Evolutionary conservation across 2,113 vertebrate genomes (phyloP), one percentile per base, ranked within the genome.

Genomic region (Macquaria australasica): DNA sequence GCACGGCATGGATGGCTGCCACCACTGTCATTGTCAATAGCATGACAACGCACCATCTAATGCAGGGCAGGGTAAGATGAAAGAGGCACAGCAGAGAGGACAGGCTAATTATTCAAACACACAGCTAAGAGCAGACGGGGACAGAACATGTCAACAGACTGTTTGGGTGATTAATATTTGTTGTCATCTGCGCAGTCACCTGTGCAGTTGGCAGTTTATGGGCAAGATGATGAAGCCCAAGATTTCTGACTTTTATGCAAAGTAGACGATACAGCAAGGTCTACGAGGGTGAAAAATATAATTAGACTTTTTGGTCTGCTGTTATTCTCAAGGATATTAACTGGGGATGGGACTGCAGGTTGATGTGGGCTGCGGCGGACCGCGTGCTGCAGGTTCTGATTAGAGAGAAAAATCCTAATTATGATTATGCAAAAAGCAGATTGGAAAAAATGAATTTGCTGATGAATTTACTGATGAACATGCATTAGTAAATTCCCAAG

Each of bases 21-120:
- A 90, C 90, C 84, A 76, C 89, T 83, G 83, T 90, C 89, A 87
- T 73, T 94, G 91, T 94, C 91, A 91, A 85, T 88, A 83, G 84
- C 84, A 80, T 84, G 87, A 92, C 86, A 83, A 84, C 79, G 62
- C 83, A 73, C 58, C 87, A 86, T 87, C 90, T 86, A 90, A 90
- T 84, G 81, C 50, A 59, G 81, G 85, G 81, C 80, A 82, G 72
- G 87, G 62, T 43, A 21, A 88, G 87, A 94, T 90, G 86, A 95
- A 92, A 87, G 84, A 91, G 66, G 82, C 89, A 70, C 83, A 84
- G 87, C 83, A 58, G 85, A 86, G 76, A 90, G 89, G 88, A 80
- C 82, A 82, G 90, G 85, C 89, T 93, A 87, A 95, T 95, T 95
- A 95, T 95, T 95, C 93, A 94, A 81, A 90, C 83, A 75, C 71